Evolutionary conservation across 2,888 invertebrate species (phyloP).

Genomic region (Brachyptera putata): DNA sequence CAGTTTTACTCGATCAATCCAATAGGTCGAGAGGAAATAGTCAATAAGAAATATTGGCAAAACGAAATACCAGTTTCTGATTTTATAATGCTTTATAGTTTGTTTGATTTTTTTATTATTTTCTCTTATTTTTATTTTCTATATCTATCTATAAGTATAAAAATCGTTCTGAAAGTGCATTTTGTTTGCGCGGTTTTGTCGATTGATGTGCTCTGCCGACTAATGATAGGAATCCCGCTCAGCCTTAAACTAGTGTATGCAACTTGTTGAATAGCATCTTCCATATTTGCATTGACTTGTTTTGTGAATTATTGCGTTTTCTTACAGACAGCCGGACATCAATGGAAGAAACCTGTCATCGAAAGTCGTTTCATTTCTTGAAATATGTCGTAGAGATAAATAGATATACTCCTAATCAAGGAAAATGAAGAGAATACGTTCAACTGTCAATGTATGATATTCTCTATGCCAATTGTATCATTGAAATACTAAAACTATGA

Average conservation of each 20-base stretch:
- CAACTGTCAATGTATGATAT: no score
- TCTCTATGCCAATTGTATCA: no score
- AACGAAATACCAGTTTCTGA: conserved; percentile 9
- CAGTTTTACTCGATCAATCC: not conserved
- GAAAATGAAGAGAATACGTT: no score
- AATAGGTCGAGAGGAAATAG: no score
- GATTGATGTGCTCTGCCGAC: conserved; percentile 2
- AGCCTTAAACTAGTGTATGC: not conserved
- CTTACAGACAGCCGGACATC: not conserved
- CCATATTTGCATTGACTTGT: conserved; percentile 17
- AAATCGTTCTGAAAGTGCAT: not conserved
- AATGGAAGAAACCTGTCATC: conserved; percentile 12
- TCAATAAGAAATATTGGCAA: not conserved
- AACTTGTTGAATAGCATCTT: not conserved
- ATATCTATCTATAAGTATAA: no score
- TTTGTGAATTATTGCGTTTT: conserved; percentile 5
- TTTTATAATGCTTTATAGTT: conserved; percentile 2
- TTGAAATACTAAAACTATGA: no score
- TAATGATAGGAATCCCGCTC: conserved; percentile 4
- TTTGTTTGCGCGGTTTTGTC: not conserved
- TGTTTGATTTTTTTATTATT: not conserved
- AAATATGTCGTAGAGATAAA: no score
- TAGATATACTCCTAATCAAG: no score
- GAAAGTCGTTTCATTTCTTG: not conserved
- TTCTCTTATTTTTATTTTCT: not conserved